Evolutionary conservation across 2,888 invertebrate species (phyloP).

Genomic region (Drosophila affinis): DNA sequence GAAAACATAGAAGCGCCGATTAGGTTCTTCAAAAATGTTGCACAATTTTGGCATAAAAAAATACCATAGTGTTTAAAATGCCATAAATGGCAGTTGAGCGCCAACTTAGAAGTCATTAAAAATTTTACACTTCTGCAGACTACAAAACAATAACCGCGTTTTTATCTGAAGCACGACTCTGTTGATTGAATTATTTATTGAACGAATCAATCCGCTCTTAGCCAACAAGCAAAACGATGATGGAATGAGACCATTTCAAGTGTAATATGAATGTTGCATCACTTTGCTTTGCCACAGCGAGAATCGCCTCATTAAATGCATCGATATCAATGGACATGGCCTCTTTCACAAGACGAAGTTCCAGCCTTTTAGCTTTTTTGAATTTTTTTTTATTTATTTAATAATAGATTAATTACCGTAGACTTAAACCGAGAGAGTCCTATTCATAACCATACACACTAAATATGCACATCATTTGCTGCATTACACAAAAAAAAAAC

Average conservation of each 20-base stretch:
- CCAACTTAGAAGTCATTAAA: too few species aligned
- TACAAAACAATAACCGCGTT: too few species aligned
- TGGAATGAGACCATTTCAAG: neutral
- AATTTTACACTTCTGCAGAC: too few species aligned
- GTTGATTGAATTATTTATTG: too few species aligned
- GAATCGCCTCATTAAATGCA: neutral
- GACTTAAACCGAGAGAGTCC: constrained; percentile 75
- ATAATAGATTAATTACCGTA: constrained; percentile 76
- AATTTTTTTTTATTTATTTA: constrained; percentile 69
- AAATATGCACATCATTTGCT: constrained; percentile 74
- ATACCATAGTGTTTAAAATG: too few species aligned
- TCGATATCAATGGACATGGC: neutral
- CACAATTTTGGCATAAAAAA: too few species aligned
- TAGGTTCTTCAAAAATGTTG: too few species aligned
- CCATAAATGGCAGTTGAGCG: too few species aligned
- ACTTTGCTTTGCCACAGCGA: neutral
- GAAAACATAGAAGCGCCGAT: too few species aligned
- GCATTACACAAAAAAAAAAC: constrained; percentile 45
- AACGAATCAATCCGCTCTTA: neutral
- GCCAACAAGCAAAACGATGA: neutral
- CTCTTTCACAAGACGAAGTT: neutral
- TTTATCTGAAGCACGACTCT: too few species aligned
- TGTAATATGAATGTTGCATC: neutral
- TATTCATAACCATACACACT: constrained; percentile 77
- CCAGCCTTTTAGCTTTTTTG: neutral